These are phyloP conservation scores for Platichthys flesus DNA, from an alignment of 2,113 vertebrate genomes.

Conservation along the genomic window DNA sequence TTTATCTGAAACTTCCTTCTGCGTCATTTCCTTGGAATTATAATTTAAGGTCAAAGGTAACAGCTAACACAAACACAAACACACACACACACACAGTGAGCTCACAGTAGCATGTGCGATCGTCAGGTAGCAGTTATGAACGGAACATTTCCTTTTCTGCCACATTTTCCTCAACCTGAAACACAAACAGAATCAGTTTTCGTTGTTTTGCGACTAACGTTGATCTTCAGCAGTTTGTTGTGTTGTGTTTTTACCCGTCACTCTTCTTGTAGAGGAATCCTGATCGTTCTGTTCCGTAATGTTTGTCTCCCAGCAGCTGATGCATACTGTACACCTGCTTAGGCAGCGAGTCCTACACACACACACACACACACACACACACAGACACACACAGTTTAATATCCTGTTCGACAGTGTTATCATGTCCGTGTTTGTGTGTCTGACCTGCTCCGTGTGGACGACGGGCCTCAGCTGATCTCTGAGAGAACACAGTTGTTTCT, in stretches of 20 bases:
- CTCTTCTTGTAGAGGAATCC: conserved; percentile 78
- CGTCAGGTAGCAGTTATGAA: conserved; percentile 74
- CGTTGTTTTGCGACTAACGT: background rate
- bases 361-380: conserved; percentile 29
- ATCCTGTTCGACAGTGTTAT: background rate
- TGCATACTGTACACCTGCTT: conserved; percentile 74
- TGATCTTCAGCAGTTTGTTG: background rate
- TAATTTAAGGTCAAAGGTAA: no score
- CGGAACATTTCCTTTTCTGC: conserved; percentile 77
- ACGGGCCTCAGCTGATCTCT: conserved; percentile 73
- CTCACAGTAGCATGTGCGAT: conserved; percentile 74
- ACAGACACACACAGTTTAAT: background rate
- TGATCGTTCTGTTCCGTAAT: conserved; percentile 66
- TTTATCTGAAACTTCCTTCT: no score
- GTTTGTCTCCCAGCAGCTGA: conserved; percentile 75
- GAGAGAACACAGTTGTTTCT: conserved; percentile 61
- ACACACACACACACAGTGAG: background rate
- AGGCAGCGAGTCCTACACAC: conserved; percentile 58
- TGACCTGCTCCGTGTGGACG: conserved; percentile 69
- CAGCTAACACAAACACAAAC: no score
- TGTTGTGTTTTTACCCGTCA: conserved; percentile 57
- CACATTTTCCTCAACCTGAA: conserved; percentile 75
- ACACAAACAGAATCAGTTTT: conserved; percentile 17
- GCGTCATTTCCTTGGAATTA: no score
- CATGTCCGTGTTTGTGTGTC: background rate